Conservation (phyloP, 1,140 invertebrate species). For the Episyrphus balteatus region DNA sequence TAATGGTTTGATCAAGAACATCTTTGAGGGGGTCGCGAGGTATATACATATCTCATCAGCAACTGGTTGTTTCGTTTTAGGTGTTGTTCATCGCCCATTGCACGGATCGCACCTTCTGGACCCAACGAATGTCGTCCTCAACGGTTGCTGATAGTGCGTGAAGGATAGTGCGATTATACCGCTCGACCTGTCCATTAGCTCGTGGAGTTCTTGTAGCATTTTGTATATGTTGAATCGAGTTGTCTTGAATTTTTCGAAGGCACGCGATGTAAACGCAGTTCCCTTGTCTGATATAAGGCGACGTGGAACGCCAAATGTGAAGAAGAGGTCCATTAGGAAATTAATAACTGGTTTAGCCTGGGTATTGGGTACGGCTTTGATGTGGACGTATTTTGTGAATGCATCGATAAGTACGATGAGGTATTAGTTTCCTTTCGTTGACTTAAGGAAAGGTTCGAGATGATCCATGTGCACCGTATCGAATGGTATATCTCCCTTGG, state of each 20-base stretch:
- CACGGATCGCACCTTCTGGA: not conserved
- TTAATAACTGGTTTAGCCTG: slow-evolving; percentile 12
- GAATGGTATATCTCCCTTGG: slow-evolving; percentile 11
- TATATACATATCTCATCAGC: too few relatives aligned
- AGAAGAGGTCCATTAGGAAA: slow-evolving; percentile 1
- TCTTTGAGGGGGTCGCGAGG: too few relatives aligned
- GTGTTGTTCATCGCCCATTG: too few relatives aligned
- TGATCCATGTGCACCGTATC: slow-evolving; percentile 14
- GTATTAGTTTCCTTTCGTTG: slow-evolving; percentile 13
- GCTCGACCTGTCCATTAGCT: slow-evolving; percentile 19
- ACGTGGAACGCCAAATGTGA: slow-evolving; percentile 6
- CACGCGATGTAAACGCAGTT: slow-evolving; percentile 19
- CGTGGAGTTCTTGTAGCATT: slow-evolving; percentile 17
- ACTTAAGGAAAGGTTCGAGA: slow-evolving; percentile 17
- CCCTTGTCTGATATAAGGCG: slow-evolving; percentile 29
- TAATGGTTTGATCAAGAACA: too few relatives aligned
- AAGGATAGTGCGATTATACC: too few relatives aligned
- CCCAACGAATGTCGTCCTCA: slow-evolving; percentile 2
- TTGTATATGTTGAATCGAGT: slow-evolving; percentile 21
- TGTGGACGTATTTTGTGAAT: slow-evolving; percentile 17
- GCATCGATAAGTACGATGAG: slow-evolving; percentile 18
- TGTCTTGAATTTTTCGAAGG: slow-evolving; percentile 16
- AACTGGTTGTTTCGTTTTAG: too few relatives aligned
- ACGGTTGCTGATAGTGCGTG: not conserved
- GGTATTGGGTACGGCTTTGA: slow-evolving; percentile 13